Conservation (phyloP, 2,888 invertebrate genomes). For the Callosobruchus maculatus region DNA sequence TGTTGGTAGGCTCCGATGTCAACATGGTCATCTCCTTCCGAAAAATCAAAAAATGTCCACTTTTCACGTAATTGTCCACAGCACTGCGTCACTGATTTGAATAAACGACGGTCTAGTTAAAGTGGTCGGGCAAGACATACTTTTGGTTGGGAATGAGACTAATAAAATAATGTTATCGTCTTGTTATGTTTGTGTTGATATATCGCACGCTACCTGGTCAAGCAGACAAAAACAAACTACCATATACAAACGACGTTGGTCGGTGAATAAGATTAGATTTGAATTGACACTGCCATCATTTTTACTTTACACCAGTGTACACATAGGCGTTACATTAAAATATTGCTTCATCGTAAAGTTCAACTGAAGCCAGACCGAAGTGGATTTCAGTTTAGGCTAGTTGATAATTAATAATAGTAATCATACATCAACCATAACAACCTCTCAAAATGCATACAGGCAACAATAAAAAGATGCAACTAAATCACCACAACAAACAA, state of each 20-base stretch:
- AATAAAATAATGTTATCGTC: background rate
- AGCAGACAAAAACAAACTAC: background rate
- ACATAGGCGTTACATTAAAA: constrained; percentile 5
- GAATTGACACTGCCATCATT: constrained; percentile 15
- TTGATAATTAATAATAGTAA: too few species aligned
- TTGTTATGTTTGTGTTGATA: background rate
- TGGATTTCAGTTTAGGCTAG: too few species aligned
- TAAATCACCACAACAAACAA: too few species aligned
- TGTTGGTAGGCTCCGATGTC: constrained; percentile 25
- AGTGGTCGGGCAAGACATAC: background rate
- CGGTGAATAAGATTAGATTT: background rate
- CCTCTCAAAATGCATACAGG: too few species aligned
- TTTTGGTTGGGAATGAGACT: background rate
- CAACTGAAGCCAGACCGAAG: too few species aligned
- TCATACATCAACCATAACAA: too few species aligned
- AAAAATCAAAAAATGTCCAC: background rate
- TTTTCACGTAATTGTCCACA: background rate
- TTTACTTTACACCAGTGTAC: constrained; percentile 11
- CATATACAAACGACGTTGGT: background rate
- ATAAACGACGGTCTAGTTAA: background rate
- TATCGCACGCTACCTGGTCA: background rate
- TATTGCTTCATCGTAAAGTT: too few species aligned
- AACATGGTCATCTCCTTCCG: constrained; percentile 26
- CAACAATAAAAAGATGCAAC: too few species aligned
- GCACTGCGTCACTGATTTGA: background rate